Evolutionary conservation across 2,888 invertebrate species (phyloP).

Genomic region (Drosophila multiciliata): DNA sequence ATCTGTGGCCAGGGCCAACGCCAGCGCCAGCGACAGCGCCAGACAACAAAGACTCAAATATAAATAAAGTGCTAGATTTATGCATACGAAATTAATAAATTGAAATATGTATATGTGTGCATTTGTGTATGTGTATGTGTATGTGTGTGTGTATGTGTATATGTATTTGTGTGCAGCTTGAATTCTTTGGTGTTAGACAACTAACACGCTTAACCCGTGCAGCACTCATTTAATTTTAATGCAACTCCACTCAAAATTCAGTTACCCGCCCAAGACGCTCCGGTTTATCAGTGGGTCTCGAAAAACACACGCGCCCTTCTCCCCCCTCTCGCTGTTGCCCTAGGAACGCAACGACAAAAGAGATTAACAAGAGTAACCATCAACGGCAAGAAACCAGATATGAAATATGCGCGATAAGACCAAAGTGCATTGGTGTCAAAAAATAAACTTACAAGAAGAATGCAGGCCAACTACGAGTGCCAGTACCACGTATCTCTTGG

Average conservation of each 20-base stretch:
- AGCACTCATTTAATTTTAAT: slow-evolving; percentile 69
- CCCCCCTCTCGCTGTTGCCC: neutral
- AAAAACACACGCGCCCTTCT: neutral
- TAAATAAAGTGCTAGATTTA: slow-evolving; percentile 75
- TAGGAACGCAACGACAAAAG: slow-evolving; percentile 44
- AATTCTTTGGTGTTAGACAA: slow-evolving; percentile 56
- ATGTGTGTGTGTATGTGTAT: neutral
- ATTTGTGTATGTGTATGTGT: neutral
- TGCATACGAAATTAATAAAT: slow-evolving; percentile 77
- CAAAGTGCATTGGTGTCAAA: slow-evolving; percentile 77
- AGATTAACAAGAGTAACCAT: slow-evolving; percentile 73
- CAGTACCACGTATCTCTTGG: slow-evolving; percentile 36
- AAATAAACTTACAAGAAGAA: slow-evolving; percentile 60
- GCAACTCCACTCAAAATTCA: slow-evolving; percentile 11
- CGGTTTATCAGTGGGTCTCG: slow-evolving; percentile 55
- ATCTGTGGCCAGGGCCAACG: slow-evolving; percentile 56
- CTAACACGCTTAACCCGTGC: slow-evolving; percentile 55
- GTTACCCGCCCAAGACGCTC: slow-evolving; percentile 10
- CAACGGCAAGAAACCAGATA: slow-evolving; percentile 68
- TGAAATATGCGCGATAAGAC: slow-evolving; percentile 75
- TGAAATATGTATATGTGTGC: slow-evolving; percentile 52
- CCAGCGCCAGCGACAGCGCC: slow-evolving; percentile 40
- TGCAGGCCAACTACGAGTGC: slow-evolving; percentile 49
- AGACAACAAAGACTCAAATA: slow-evolving; percentile 77
- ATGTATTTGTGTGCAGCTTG: neutral